phyloP scores from a whole-genome alignment of 2,797 vertebrate species.

The Siniperca scherzeri region DNA sequence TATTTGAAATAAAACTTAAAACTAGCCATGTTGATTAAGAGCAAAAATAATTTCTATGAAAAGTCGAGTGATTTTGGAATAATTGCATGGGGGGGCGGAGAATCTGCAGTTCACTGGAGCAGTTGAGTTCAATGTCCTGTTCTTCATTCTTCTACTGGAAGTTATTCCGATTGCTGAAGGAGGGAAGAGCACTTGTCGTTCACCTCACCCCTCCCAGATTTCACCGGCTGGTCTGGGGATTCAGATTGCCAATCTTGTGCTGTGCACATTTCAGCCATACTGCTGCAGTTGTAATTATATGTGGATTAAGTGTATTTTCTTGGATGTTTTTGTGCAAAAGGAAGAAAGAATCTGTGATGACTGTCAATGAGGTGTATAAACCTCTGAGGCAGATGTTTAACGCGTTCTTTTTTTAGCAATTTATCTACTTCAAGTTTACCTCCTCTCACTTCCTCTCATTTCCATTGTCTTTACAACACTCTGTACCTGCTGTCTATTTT shows the following conservation, averaged over 20 bases:
- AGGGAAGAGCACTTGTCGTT: conserved; percentile 24
- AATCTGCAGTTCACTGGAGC: conserved; percentile 6
- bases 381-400: conserved; percentile 33
- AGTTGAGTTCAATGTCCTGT: conserved; percentile 34
- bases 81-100: neutral
- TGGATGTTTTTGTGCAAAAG: conserved; percentile 18
- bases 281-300: conserved; percentile 29
- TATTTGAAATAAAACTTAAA: conserved; percentile 1
- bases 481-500: conserved; percentile 22
- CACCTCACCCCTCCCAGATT: conserved; percentile 38
- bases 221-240: conserved; percentile 9
- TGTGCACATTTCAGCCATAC: conserved; percentile 3
- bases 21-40: neutral
- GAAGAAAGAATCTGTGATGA: conserved; percentile 20
- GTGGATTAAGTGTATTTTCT: conserved; percentile 35
- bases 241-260: conserved; percentile 28
- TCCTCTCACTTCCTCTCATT: neutral
- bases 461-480: conserved; percentile 3
- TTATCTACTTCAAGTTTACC: conserved; percentile 18
- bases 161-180: conserved; percentile 37
- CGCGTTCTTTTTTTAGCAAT: conserved; percentile 15
- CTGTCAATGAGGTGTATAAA: conserved; percentile 35
- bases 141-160: conserved; percentile 29
- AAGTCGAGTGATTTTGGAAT: conserved; percentile 22
- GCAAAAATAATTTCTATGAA: neutral